Evolutionary conservation across 2,888 invertebrate genomes (phyloP).

Genomic region (Mamestra brassicae): DNA sequence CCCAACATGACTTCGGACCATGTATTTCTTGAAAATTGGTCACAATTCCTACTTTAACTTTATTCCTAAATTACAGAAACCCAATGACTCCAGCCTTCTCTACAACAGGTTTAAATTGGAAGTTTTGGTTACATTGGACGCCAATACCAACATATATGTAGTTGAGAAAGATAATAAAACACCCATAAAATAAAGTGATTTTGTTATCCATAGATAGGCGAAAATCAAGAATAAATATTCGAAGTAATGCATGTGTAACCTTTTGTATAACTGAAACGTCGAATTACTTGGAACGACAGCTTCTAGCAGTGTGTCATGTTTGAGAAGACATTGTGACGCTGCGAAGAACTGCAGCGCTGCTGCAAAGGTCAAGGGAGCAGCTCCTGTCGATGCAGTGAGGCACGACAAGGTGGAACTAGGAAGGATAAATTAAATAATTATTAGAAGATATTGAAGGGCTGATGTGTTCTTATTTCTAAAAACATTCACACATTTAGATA

Average conservation of each 20-base stretch:
- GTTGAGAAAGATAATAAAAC: too few species aligned
- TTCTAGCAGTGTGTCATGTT: neutral
- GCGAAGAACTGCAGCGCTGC: conserved; percentile 12
- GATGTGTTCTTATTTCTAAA: neutral
- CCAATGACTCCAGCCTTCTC: too few species aligned
- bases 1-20: neutral
- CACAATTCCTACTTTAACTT: neutral
- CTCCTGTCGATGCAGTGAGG: neutral
- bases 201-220: neutral
- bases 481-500: neutral
- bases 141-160: too few species aligned
- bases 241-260: neutral
- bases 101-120: too few species aligned
- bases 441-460: neutral
- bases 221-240: neutral
- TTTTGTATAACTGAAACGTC: neutral
- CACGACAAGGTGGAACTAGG: neutral
- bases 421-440: neutral
- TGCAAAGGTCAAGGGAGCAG: neutral
- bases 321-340: neutral
- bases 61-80: neutral
- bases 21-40: neutral
- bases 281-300: conserved; percentile 6
- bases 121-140: too few species aligned
- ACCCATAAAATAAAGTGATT: neutral